Percentiles rank a stretch among this genome's conserved stretches.
Conservation (phyloP, 2,797 vertebrate genomes). For the Anguilla obscura region DNA sequence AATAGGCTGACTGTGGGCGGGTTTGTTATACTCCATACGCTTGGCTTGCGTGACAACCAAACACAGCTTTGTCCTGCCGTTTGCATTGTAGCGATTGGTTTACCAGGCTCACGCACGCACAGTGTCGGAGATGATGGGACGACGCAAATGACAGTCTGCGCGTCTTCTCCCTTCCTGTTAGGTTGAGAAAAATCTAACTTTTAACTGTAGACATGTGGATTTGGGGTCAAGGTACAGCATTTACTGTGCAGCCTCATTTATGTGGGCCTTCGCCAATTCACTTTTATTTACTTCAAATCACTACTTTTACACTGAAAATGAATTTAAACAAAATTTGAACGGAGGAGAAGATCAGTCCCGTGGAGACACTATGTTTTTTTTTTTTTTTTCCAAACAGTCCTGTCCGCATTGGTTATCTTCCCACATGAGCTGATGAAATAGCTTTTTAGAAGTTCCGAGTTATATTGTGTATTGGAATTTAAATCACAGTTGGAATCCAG, state of each 20-base stretch:
- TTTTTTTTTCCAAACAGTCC: not conserved
- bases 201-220: not conserved
- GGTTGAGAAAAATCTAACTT: constrained; percentile 41
- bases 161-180: constrained; percentile 36
- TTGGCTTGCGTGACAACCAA: constrained; percentile 66
- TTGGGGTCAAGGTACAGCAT: not conserved
- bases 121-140: constrained; percentile 49
- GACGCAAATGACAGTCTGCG: constrained; percentile 48
- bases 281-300: not conserved
- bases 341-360: not conserved
- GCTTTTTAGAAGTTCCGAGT: not conserved
- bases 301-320: not conserved
- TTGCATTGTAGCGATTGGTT: constrained; percentile 65
- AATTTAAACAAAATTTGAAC: not conserved
- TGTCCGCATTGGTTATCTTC: not conserved
- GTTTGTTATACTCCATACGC: constrained; percentile 61
- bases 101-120: constrained; percentile 34
- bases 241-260: not conserved
- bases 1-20: constrained; percentile 59
- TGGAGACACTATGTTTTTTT: not conserved
- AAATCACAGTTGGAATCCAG: not conserved
- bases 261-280: not conserved
- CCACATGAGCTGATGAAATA: not conserved
- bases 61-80: constrained; percentile 54
- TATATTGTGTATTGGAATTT: not conserved